phyloP scores from a whole-genome alignment of 2,113 vertebrate species.

The Pseudonaja textilis region DNA sequence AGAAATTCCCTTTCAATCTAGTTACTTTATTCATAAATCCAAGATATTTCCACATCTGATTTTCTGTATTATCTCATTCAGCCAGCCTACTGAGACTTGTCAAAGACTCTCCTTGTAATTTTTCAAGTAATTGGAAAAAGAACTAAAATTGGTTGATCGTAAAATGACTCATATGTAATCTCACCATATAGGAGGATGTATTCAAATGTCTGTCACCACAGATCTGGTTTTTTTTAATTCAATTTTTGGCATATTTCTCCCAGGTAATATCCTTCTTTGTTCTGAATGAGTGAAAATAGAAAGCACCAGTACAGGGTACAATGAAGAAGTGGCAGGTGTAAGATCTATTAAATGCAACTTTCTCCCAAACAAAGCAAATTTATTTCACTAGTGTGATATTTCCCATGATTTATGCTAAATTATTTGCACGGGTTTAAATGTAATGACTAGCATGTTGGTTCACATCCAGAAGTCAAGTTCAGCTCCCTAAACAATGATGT shows the following conservation, averaged over 20 bases:
- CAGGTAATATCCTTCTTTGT: not conserved
- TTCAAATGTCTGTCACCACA: not conserved
- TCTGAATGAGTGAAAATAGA: too few relatives aligned
- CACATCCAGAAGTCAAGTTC: not conserved
- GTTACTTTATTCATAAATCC: not conserved
- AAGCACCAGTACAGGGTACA: too few relatives aligned
- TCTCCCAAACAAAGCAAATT: not conserved
- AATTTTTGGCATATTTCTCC: not conserved
- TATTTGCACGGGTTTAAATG: not conserved
- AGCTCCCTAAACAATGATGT: not conserved
- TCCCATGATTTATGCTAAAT: not conserved
- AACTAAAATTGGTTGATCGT: not conserved
- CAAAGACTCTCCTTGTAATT: not conserved
- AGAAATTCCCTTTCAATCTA: not conserved
- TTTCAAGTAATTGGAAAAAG: not conserved
- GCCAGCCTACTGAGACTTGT: not conserved
- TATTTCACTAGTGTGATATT: not conserved
- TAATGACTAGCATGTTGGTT: not conserved
- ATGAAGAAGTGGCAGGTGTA: too few relatives aligned
- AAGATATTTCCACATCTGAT: not conserved
- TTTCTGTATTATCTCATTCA: not conserved
- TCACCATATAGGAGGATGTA: not conserved
- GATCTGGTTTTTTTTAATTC: not conserved
- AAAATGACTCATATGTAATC: not conserved
- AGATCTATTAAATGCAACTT: not conserved